Percentiles rank a stretch among this genome's conserved stretches.
Conservation (phyloP, 2,113 vertebrate genomes). For the Arvicanthis niloticus region DNA sequence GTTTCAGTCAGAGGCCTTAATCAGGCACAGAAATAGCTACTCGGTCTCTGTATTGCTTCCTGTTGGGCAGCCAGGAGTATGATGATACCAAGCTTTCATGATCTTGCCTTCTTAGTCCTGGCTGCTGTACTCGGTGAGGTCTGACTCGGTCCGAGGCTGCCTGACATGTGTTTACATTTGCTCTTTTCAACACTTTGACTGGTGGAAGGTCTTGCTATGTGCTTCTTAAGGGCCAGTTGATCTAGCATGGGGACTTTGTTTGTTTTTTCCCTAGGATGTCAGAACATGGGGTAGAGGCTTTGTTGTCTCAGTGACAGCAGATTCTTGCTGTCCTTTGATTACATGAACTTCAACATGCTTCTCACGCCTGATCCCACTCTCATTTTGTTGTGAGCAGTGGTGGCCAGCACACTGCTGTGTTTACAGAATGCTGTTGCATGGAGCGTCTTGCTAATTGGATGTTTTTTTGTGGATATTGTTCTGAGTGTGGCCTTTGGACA, state of each 20-base stretch:
- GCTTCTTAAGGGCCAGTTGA: neutral
- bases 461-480: neutral
- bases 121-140: neutral
- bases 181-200: neutral
- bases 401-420: accelerated
- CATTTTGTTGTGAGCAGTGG: neutral
- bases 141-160: neutral
- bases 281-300: neutral
- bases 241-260: neutral
- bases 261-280: neutral
- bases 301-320: neutral
- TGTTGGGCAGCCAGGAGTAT: neutral
- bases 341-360: neutral
- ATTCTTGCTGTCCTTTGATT: neutral
- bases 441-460: neutral
- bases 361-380: neutral
- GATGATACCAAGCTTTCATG: neutral
- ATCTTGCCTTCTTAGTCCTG: neutral
- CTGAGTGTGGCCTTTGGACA: neutral
- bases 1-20: too few relatives aligned
- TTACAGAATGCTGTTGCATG: accelerated
- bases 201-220: neutral
- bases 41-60: neutral
- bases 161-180: neutral
- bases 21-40: too few relatives aligned